These are phyloP conservation scores for Oryzias melastigma DNA, from an alignment of 2,113 vertebrate species.

Conservation along the genomic window DNA sequence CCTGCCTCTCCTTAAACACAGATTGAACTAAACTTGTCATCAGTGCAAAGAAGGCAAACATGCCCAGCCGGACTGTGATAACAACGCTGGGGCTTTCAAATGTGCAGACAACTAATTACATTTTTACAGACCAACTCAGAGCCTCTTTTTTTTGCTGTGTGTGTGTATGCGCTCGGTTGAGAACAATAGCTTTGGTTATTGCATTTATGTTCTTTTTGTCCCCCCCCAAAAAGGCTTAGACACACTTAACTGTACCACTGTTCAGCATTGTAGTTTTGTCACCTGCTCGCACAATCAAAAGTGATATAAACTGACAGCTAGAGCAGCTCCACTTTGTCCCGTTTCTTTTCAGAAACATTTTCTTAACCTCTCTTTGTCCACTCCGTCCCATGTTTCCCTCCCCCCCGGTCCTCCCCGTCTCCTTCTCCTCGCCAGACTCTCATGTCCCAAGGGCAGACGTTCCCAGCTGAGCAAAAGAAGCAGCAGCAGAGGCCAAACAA, in stretches of 20 bases:
- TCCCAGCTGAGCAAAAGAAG: constrained; percentile 87
- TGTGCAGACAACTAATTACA: constrained; percentile 58
- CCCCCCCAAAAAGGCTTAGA: constrained; percentile 53
- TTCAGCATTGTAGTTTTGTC: constrained; percentile 72
- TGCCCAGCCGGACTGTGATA: constrained; percentile 46
- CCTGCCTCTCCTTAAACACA: constrained; percentile 65
- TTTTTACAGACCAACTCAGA: constrained; percentile 44
- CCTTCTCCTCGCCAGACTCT: constrained; percentile 64
- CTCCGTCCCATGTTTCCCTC: constrained; percentile 20
- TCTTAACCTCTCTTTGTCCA: constrained; percentile 61
- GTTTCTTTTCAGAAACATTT: constrained; percentile 46
- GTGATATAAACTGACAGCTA: constrained; percentile 75
- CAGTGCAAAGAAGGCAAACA: constrained; percentile 38
- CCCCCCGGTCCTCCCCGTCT: constrained; percentile 32
- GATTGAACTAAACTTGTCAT: constrained; percentile 54
- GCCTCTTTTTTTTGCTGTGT: constrained; percentile 28
- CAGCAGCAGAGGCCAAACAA: constrained; percentile 86
- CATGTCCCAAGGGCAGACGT: constrained; percentile 89
- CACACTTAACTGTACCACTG: constrained; percentile 69
- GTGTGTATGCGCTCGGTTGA: constrained; percentile 27
- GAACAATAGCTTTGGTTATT: constrained; percentile 61
- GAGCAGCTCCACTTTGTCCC: constrained; percentile 73
- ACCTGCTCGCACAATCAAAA: constrained; percentile 74
- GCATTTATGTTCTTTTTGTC: constrained; percentile 67
- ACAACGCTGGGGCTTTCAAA: constrained; percentile 47